Conservation (phyloP, 2,113 vertebrate genomes). For the Leptodactylus fuscus region DNA sequence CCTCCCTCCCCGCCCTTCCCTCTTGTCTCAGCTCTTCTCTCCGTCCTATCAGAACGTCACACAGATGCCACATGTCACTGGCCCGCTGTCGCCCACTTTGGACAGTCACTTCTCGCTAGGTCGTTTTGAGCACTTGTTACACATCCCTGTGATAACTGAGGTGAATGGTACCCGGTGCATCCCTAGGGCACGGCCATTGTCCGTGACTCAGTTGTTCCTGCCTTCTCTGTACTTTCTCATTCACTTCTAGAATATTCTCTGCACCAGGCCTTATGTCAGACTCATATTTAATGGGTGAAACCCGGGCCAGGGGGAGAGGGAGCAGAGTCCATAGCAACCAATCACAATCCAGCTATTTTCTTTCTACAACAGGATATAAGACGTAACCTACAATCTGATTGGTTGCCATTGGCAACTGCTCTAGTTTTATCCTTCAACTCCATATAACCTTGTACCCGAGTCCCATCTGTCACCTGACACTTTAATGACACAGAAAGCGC, state of each 20-base stretch:
- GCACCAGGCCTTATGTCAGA: too few species aligned
- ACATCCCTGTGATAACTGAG: too few species aligned
- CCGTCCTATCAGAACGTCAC: neutral
- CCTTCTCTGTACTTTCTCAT: too few species aligned
- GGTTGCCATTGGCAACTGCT: too few species aligned
- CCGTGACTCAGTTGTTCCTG: neutral
- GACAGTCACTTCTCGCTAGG: neutral
- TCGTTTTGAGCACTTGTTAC: neutral
- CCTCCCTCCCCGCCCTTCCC: slow-evolving; percentile 7
- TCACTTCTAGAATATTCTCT: slow-evolving; percentile 9
- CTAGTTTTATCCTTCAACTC: too few species aligned
- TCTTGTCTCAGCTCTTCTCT: neutral
- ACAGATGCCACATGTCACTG: neutral
- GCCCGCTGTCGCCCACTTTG: neutral
- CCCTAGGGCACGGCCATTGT: neutral
- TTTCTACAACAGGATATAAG: neutral
- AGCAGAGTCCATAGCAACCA: neutral
- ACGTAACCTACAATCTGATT: neutral
- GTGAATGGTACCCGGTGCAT: neutral
- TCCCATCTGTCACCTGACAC: too few species aligned
- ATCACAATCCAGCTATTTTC: neutral
- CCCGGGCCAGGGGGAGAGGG: too few species aligned
- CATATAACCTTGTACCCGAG: too few species aligned
- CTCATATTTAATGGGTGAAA: too few species aligned
- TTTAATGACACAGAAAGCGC: too few species aligned